phyloP scores from a whole-genome alignment of 1,140 invertebrate species.

The Drosophila tropicalis region DNA sequence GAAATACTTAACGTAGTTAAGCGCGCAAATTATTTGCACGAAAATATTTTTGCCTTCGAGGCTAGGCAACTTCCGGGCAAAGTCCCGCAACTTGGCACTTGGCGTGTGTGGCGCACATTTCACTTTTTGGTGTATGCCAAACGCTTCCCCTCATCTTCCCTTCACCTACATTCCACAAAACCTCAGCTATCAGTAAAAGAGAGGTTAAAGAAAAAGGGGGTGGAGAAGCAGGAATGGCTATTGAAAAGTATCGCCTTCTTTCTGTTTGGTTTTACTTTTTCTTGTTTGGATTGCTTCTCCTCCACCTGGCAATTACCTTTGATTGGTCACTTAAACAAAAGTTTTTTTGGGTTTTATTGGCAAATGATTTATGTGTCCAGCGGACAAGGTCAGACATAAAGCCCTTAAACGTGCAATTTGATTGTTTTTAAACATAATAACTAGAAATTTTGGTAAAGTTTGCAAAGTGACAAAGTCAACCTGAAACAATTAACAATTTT shows the following conservation, averaged over 20 bases:
- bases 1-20: conserved; percentile 71
- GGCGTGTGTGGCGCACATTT: conserved; percentile 78
- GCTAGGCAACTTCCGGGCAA: conserved; percentile 62
- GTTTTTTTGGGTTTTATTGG: conserved; percentile 56
- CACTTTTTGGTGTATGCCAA: conserved; percentile 32
- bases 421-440: conserved; percentile 20
- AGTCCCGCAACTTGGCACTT: conserved; percentile 63
- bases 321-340: conserved; percentile 73
- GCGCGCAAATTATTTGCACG: conserved; percentile 80
- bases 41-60: conserved; percentile 70
- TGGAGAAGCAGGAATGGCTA: not conserved
- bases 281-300: conserved; percentile 3
- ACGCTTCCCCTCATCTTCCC: not conserved
- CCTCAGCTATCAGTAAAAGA: conserved; percentile 16
- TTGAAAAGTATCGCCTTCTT: conserved; percentile 7
- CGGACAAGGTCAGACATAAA: conserved; percentile 48
- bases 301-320: conserved; percentile 66
- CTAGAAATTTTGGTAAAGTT: conserved; percentile 29
- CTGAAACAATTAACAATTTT: conserved; percentile 4
- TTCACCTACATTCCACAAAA: not conserved
- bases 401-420: conserved; percentile 25
- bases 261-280: conserved; percentile 3
- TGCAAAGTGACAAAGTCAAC: not conserved
- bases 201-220: not conserved
- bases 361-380: conserved; percentile 56